Percentiles rank a stretch among this genome's conserved stretches.
Evolutionary conservation across 2,888 invertebrate species (phyloP).

Genomic region (Eudasyphora cyanicolor): DNA sequence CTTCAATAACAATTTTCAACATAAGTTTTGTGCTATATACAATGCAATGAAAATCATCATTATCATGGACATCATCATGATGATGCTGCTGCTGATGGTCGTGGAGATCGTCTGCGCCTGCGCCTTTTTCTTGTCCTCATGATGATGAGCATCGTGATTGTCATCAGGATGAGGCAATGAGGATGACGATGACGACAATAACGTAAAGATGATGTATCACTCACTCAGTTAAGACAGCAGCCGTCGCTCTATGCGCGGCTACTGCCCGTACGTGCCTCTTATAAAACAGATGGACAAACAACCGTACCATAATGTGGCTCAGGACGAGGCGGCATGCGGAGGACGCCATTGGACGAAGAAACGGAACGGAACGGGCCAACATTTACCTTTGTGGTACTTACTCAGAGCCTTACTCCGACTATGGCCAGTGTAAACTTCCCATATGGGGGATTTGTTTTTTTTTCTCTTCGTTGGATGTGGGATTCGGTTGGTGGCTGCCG

Average conservation of each 20-base stretch:
- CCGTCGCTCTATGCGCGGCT: conserved; percentile 59
- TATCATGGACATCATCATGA: conserved; percentile 16
- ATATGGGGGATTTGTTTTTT: too few relatives aligned
- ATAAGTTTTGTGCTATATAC: conserved; percentile 67
- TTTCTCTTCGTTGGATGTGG: not conserved
- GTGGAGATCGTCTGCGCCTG: not conserved
- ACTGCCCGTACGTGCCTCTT: conserved; percentile 63
- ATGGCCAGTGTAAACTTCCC: conserved; percentile 19
- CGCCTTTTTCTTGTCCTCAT: too few relatives aligned
- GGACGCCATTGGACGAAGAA: too few relatives aligned
- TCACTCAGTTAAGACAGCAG: conserved; percentile 58
- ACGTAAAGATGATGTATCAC: conserved; percentile 61
- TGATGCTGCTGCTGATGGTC: conserved; percentile 41
- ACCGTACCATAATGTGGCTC: conserved; percentile 31
- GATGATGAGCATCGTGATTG: not conserved
- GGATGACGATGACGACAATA: conserved; percentile 44
- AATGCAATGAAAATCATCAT: conserved; percentile 15
- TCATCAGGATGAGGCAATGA: not conserved
- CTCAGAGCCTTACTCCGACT: not conserved
- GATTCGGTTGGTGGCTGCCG: not conserved
- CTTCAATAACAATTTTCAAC: conserved; percentile 70
- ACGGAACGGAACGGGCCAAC: not conserved
- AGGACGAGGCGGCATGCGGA: too few relatives aligned
- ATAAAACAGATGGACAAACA: conserved; percentile 62
- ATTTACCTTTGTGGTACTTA: conserved; percentile 9